phyloP scores from a whole-genome alignment of 2,888 invertebrate species.

The Chorisops tibialis region DNA sequence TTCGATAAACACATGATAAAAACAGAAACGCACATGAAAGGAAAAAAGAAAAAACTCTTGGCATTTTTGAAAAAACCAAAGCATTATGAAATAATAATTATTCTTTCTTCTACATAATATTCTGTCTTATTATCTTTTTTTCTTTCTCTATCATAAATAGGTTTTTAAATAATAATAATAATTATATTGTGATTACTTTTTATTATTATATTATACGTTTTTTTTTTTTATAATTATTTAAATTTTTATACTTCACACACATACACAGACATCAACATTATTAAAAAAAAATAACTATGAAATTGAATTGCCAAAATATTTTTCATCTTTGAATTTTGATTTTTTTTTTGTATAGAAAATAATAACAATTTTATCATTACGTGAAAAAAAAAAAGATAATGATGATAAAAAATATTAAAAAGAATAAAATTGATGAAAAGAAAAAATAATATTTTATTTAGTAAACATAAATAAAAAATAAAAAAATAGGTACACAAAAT shows the following conservation, averaged over 20 bases:
- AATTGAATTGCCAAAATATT: constrained; percentile 4
- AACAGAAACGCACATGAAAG: background rate
- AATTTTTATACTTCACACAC: background rate
- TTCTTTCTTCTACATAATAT: background rate
- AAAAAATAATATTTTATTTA: background rate
- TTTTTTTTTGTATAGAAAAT: no score
- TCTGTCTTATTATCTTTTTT: background rate
- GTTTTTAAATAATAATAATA: background rate
- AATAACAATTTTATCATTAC: background rate
- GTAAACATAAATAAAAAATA: no score
- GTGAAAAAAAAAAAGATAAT: background rate
- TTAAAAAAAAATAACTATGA: background rate
- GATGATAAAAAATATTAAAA: background rate
- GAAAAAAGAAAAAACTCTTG: background rate
- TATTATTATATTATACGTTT: background rate
- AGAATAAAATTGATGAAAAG: background rate
- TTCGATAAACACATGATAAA: background rate
- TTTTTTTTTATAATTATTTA: background rate
- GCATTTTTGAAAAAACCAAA: constrained; percentile 17
- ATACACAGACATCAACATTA: background rate
- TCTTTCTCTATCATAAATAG: background rate
- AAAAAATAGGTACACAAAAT: constrained; percentile 8
- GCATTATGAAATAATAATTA: constrained; percentile 7
- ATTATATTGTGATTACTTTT: constrained; percentile 6
- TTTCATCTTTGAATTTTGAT: no score